Evolutionary conservation across 1,140 invertebrate genomes (phyloP), one percentile per base, ranked within the genome.

Genomic region (Saccostrea glomerata): DNA sequence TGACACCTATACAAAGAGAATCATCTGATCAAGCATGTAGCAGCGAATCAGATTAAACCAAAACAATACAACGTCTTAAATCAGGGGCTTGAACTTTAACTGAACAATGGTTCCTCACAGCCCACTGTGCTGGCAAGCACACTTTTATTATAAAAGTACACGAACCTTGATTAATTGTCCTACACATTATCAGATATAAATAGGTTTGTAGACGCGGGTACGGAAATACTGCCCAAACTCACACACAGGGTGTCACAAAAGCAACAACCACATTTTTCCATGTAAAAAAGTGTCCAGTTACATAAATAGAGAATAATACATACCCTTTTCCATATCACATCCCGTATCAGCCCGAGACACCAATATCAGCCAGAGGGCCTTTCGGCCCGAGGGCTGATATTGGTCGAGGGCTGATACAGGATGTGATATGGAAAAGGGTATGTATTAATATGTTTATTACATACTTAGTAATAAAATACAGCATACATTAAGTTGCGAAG

Each of bases 1-100:
- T 13, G 70, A 73, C 70, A 73, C 70, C 70, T 30, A 7, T 25
- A 73, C 30, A 73, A 73, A 36, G 6, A 23, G 13, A 30, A 73
- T 30, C 70, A 73, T 30, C 25, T n/a, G 70, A 73, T 25, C 70
- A 73, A 13, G 25, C 5, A 12, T 73, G 70, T 73, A 73, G 70
- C 70, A 30, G 70, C 13, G 70, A 73, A 30, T 73, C 70, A 25
- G 70, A 73, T 73, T 73, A 73, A 73, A 0, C 13, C 70, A 73
- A 73, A 73, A 73, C 70, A 73, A 73, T 73, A 30, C 70, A 25
- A 23, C 23, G 23, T 73, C 70, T 73, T 73, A 73, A 30, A 73
- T 25, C 70, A 73, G 70, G 70, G 70, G 70, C 70, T 73, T 73
- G 70, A 73, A 73, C 70, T 73, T 73, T 73, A 73, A 73, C 70